Evolutionary conservation across 2,113 vertebrate genomes (phyloP), one percentile per base, ranked within the genome.

Genomic region (Zootoca vivipara): DNA sequence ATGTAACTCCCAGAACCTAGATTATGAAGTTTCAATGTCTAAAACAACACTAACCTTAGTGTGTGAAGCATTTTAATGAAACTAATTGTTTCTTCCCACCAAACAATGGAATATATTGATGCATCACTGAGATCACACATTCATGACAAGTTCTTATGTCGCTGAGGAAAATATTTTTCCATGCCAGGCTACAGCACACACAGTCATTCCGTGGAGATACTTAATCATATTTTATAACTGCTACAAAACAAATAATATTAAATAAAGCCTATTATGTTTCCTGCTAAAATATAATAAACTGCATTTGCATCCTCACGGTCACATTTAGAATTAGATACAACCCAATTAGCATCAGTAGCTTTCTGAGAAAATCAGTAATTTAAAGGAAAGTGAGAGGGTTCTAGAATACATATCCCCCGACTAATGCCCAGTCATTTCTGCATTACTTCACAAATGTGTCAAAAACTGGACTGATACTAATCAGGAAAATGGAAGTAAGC

Each of bases 121-220:
- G 1, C 5, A 12, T 2, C 18, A 9, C 70, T 83, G 12, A 28
- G 20, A 15, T 38, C 0, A 30, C 35, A 35, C 30, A 78, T 0
- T 0, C 0, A 70, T 89, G 40, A 78, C 10, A 78, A 77, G 87
- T 82, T 9, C 1, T 24, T 88, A 89, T 94, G 86, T 86, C 93
- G 89, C 69, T 7, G 33, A 91, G 65, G 78, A 92, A 93, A 35
- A 70, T 3, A 80, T 0, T 72, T 77, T 0, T 24, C 85, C 78
- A 26, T 82, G 65, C 74, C 70, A 38, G 46, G 86, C 30, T n/a
- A 0, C 3, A 69, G 30, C 7, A 40, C 0, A 24, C 0, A 18
- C 8, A 52, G 26, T 86, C 73, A 88, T 84, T 18, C 78, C 89
- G 26, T 0, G 86, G 92, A 91, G 86, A 4, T 74, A 12, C 3